phyloP scores from a whole-genome alignment of 1,140 invertebrate genomes.

The Zaprionus kolodkinae region DNA sequence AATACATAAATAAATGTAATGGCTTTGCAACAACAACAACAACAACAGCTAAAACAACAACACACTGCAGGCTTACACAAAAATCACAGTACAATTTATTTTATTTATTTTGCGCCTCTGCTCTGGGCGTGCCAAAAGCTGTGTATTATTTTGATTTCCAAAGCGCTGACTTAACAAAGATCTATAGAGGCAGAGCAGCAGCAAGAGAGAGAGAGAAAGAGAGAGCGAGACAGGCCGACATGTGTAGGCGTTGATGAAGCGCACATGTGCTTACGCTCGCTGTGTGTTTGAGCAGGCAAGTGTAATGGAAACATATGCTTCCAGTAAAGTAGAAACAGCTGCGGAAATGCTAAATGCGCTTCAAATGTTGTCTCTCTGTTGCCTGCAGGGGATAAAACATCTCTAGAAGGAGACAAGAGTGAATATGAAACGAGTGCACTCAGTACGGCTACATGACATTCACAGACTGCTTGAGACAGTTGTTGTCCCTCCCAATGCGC shows the following conservation, averaged over 20 bases:
- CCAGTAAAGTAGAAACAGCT: slow-evolving; percentile 38
- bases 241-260: slow-evolving; percentile 63
- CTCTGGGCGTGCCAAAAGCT: slow-evolving; percentile 49
- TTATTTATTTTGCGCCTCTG: slow-evolving; percentile 52
- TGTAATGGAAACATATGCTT: slow-evolving; percentile 48
- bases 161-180: slow-evolving; percentile 75
- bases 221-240: slow-evolving; percentile 13
- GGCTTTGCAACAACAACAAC: slow-evolving; percentile 56
- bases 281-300: slow-evolving; percentile 22
- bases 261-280: slow-evolving; percentile 25
- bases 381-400: not conserved
- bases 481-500: not conserved
- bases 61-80: not conserved
- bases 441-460: not conserved
- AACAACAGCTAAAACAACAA: slow-evolving; percentile 12
- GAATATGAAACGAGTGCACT: not conserved
- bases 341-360: slow-evolving; percentile 33
- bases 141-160: slow-evolving; percentile 74
- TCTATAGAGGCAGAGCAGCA: slow-evolving; percentile 50
- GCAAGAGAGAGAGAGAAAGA: slow-evolving; percentile 8
- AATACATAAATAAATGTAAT: slow-evolving; percentile 79
- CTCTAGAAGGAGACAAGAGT: not conserved
- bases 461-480: not conserved
- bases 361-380: slow-evolving; percentile 19
- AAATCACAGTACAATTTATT: slow-evolving; percentile 68